phyloP scores from a whole-genome alignment of 1,140 invertebrate species.

The Frieseomelitta varia region DNA sequence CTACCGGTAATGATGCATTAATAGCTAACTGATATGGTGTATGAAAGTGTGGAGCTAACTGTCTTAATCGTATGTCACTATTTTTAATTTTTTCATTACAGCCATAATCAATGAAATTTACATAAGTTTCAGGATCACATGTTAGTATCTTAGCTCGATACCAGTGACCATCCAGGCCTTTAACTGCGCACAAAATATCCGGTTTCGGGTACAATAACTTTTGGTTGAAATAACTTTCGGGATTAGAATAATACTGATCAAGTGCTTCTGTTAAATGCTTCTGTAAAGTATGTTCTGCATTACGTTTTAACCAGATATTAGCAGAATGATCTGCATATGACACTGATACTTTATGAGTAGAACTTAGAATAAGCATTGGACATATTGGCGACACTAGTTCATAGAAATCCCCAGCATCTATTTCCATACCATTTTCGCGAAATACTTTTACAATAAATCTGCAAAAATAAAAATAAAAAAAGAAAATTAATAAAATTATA shows the following conservation, averaged over 20 bases:
- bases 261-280: constrained; percentile 81
- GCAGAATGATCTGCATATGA: constrained; percentile 81
- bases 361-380: constrained; percentile 83
- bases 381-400: constrained; percentile 83
- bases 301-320: constrained; percentile 85
- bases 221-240: constrained; percentile 53
- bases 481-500: not conserved
- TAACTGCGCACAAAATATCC: constrained; percentile 84
- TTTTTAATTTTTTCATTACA: constrained; percentile 80
- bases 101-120: constrained; percentile 84
- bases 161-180: constrained; percentile 85
- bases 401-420: constrained; percentile 82
- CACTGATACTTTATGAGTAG: constrained; percentile 81
- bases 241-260: constrained; percentile 83
- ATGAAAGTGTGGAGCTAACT: constrained; percentile 83
- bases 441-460: constrained; percentile 85
- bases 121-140: constrained; percentile 45
- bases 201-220: constrained; percentile 72
- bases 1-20: constrained; percentile 77
- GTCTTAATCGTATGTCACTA: too few species aligned
- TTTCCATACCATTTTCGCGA: constrained; percentile 83
- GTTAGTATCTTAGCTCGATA: constrained; percentile 73
- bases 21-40: constrained; percentile 82
- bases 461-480: constrained; percentile 60
- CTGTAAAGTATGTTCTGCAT: constrained; percentile 76